Evolutionary conservation across 1,140 invertebrate species (phyloP).

Genomic region (Drosophila yakuba): DNA sequence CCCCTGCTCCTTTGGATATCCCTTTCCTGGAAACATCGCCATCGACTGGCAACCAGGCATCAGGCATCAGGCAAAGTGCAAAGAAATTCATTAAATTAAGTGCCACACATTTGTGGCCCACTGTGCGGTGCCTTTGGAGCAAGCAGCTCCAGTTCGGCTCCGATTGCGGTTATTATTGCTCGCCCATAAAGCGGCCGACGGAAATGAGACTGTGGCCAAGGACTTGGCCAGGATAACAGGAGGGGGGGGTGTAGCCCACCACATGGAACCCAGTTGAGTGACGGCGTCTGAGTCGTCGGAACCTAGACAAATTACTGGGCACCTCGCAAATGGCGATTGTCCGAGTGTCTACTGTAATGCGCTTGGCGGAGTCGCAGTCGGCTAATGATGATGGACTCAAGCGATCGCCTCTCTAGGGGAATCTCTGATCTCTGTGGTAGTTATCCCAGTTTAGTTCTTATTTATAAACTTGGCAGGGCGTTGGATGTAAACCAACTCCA

Average conservation of each 20-base stretch:
- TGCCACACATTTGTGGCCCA: conserved; percentile 80
- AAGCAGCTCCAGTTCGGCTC: neutral
- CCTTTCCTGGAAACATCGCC: conserved; percentile 28
- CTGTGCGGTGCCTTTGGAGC: conserved; percentile 61
- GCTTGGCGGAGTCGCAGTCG: conserved; percentile 1
- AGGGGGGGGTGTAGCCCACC: neutral
- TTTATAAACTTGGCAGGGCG: too few species aligned
- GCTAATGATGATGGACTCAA: conserved; percentile 46
- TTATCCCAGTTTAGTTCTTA: neutral
- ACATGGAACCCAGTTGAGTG: conserved; percentile 33
- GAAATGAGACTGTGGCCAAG: conserved; percentile 33
- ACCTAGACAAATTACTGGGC: conserved; percentile 55
- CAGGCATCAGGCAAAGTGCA: conserved; percentile 65
- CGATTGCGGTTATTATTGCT: conserved; percentile 61
- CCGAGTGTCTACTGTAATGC: conserved; percentile 45
- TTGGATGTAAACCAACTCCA: too few species aligned
- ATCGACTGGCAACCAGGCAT: conserved; percentile 26
- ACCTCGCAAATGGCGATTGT: conserved; percentile 21
- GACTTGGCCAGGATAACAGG: conserved; percentile 9
- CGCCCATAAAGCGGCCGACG: conserved; percentile 38
- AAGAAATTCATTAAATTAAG: conserved; percentile 83
- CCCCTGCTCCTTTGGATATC: conserved; percentile 1
- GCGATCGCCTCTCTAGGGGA: conserved; percentile 12
- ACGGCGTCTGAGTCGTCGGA: conserved; percentile 46
- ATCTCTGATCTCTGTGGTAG: neutral